Conservation (phyloP, 2,113 vertebrate species). For the Gadus chalcogrammus region DNA sequence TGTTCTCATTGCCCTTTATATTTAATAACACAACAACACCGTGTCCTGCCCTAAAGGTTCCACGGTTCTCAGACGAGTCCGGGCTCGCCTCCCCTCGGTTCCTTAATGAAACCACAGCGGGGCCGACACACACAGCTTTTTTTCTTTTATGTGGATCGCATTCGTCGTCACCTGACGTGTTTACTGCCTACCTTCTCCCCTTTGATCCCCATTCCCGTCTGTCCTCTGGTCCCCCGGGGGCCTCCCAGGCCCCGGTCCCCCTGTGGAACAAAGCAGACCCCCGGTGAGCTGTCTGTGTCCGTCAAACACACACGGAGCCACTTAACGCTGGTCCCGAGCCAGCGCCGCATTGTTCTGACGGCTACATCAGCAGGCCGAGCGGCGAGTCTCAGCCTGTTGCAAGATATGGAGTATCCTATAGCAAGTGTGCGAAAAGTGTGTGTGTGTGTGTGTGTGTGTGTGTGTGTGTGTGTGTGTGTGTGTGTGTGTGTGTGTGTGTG, state of each 20-base stretch:
- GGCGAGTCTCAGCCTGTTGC: too few species aligned
- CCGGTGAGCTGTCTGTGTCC: constrained; percentile 15
- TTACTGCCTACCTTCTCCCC: constrained; percentile 83
- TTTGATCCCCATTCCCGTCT: constrained; percentile 81
- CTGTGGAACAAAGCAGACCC: constrained; percentile 59
- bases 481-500: too few species aligned
- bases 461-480: too few species aligned
- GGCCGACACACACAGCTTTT: too few species aligned
- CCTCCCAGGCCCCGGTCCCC: constrained; percentile 82
- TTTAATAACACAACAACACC: not conserved
- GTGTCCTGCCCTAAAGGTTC: not conserved
- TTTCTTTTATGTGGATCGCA: constrained; percentile 27
- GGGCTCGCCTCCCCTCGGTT: constrained; percentile 15
- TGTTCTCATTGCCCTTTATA: too few species aligned
- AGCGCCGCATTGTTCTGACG: constrained; percentile 47
- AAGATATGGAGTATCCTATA: too few species aligned
- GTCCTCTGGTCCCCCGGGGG: constrained; percentile 78
- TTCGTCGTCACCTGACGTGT: constrained; percentile 50
- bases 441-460: too few species aligned
- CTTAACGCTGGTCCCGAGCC: constrained; percentile 35
- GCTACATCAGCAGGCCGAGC: too few species aligned
- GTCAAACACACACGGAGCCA: constrained; percentile 15
- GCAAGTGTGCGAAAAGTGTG: too few species aligned
- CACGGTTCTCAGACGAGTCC: not conserved
- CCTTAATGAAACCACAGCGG: not conserved